A percentile compares a stretch with the other conserved stretches of the same genome.
phyloP scores from a whole-genome alignment of 64 coral and sea anemone genomes.

The Trachythela sp. region DNA sequence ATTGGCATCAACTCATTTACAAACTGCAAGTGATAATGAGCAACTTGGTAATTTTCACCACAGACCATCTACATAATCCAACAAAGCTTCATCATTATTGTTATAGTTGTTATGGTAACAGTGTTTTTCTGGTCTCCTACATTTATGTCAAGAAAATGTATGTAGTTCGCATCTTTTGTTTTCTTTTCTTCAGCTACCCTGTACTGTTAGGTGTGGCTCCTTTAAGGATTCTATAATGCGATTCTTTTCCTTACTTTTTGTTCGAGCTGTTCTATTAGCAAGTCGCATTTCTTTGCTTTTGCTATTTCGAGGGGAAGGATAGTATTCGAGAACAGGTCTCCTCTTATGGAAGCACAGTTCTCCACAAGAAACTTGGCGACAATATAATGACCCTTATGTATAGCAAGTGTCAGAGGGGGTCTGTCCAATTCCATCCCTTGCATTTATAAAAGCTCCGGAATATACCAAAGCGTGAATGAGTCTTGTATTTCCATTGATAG shows the following conservation, averaged over 20 bases:
- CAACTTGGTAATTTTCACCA: conserved; percentile 9
- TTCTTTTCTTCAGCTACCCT: background rate
- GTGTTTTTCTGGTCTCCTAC: conserved; percentile 62
- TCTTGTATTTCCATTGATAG: conserved; percentile 2
- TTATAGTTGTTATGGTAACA: conserved; percentile 50
- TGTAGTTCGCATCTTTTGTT: background rate
- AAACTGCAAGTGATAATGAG: background rate
- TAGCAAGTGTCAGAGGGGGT: background rate
- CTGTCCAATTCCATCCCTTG: conserved; percentile 34
- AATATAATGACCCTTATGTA: background rate
- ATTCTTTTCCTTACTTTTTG: background rate
- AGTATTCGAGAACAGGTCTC: background rate
- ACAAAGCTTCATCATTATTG: conserved; percentile 52
- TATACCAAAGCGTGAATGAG: conserved; percentile 6
- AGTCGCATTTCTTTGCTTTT: background rate
- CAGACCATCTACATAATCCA: no score
- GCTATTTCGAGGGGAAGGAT: conserved; percentile 19
- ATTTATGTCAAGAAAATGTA: conserved; percentile 31
- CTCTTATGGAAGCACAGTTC: background rate
- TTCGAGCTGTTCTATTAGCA: background rate
- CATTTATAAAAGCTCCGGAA: conserved; percentile 25
- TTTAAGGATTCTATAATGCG: background rate
- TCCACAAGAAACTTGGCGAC: background rate
- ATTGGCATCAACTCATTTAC: background rate
- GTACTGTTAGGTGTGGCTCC: background rate